Conservation (phyloP, 2,797 vertebrate genomes). For the Crocidura indochinensis region DNA sequence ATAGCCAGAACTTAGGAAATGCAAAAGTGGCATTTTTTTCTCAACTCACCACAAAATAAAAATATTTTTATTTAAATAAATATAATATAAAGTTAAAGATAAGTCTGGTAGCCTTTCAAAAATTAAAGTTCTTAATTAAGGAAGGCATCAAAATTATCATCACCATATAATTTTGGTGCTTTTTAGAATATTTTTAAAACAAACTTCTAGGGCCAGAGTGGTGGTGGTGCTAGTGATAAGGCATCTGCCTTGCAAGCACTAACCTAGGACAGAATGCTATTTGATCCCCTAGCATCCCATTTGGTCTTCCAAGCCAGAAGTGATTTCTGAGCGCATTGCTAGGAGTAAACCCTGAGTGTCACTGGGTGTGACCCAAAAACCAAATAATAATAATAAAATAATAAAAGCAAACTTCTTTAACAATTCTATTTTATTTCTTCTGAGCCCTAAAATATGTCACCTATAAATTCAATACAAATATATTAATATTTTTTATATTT, state of each 20-base stretch:
- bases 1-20: neutral
- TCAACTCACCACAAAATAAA: neutral
- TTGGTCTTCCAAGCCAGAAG: too few relatives aligned
- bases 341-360: too few relatives aligned
- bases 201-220: neutral
- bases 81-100: neutral
- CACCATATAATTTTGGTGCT: neutral
- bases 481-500: neutral
- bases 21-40: neutral
- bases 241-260: too few relatives aligned
- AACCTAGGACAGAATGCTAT: too few relatives aligned
- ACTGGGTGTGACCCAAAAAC: too few relatives aligned
- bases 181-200: neutral
- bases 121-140: neutral
- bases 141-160: neutral
- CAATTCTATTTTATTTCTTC: neutral
- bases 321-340: too few relatives aligned
- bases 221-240: too few relatives aligned
- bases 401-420: neutral
- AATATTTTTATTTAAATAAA: conserved; percentile 17
- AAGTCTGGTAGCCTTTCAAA: conserved; percentile 21
- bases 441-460: neutral
- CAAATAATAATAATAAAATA: too few relatives aligned
- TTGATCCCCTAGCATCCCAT: too few relatives aligned
- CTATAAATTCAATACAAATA: neutral